Base-by-base conservation (phyloP, 30 jellyfish, hydroid and myxozoan species). In the Aurelia aurita complex sp. Pacific region DNA sequence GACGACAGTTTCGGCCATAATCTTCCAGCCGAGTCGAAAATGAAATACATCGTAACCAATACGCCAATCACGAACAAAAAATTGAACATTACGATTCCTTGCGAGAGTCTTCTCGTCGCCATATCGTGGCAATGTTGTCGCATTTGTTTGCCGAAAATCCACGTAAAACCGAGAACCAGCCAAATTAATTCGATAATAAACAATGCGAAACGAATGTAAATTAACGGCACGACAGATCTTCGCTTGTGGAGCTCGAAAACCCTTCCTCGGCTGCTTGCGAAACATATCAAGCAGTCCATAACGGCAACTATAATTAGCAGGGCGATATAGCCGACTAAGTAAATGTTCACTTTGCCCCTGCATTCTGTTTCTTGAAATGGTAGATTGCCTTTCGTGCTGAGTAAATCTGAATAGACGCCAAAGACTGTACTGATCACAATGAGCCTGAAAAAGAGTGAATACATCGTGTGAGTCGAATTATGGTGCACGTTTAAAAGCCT, bases 11-110 rank as follows among this genome's bases (percentile, higher is more conserved):
- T 69, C 80, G 80, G 91, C 96, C 96, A 88, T 1, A 94, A 79
- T 17, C 73, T 85, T 19, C 99, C 99, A 59, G 97, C 96, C 19
- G 99, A 61, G 76, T 94, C 99, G 76, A 76, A 94, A 19, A 86
- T 57, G 15, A 89, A 64, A 51, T 82, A 85, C 62, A 94, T 75
- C 11, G 82, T 13, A 17, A 88, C 81, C 67, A 94, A 42, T 29
- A 70, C 65, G 0, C 91, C 94, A 64, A 94, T n/a, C 74, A 85
- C 74, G 73, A 85, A 84, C 38, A 89, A 17, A 46, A 88, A 18
- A 60, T 85, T 89, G 78, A 77, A 88, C 34, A 88, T 66, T 11
- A 88, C 96, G 57, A 83, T 90, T 19, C 90, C 94, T 54, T 88
- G 74, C 14, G 99, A 77, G 33, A 94, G 73, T 74, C 79, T 67